phyloP scores from a whole-genome alignment of 1,140 invertebrate species.

The honey bee (Apis mellifera) region Amel_HAv3.1 CM009943.2:9472001-9472500 shows the following conservation, averaged over 20 bases:
- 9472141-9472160: too few relatives aligned
- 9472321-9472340: constrained; percentile 61
- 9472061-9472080: too few relatives aligned
- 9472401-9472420: constrained; percentile 1
- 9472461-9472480: background rate
- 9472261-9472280: constrained; percentile 61
- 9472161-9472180: too few relatives aligned
- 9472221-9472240: background rate
- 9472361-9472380: constrained; percentile 38
- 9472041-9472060: too few relatives aligned
- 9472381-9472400: constrained; percentile 55
- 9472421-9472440: constrained; percentile 23
- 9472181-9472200: too few relatives aligned
- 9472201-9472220: background rate
- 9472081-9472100: too few relatives aligned
- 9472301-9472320: constrained; percentile 61
- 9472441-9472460: background rate
- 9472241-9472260: constrained; percentile 35
- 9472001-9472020: too few relatives aligned
- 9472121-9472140: too few relatives aligned
- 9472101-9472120: too few relatives aligned
- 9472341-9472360: constrained; percentile 23
- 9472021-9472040: too few relatives aligned
- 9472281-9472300: constrained; percentile 59
- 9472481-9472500: constrained; percentile 10